Evolutionary conservation across 2,888 invertebrate species (phyloP), one percentile per base, ranked within the genome.

Genomic region (Spatulosminthurus flaviceps): DNA sequence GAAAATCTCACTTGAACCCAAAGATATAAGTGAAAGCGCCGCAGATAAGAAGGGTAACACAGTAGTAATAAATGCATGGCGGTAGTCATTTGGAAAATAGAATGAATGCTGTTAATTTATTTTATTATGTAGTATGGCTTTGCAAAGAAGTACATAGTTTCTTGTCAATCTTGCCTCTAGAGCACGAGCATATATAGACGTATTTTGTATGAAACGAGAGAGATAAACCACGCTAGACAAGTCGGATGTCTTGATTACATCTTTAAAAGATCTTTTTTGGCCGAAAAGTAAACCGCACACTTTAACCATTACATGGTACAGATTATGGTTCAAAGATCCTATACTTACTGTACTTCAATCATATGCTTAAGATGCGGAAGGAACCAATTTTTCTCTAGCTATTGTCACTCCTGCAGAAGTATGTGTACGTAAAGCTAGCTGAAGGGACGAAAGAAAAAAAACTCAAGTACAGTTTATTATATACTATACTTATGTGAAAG

Each of bases 241-340:
- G 5, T 26, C n/a, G 22, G 61, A 29, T 74, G 29, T 61, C 42
- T 76, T 76, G 66, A 66, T 76, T 76, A 61, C 29, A 29, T 61
- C 61, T 74, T 74, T 51, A 61, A 74, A 71, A 72, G 74, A 74
- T 61, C 75, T 42, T 77, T n/a, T n/a, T 22, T 28, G 77, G 70
- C 71, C 78, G 78, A 80, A 81, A 81, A 78, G 80, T 73, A 81
- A 82, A 82, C 82, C 82, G 81, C 83, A 83, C 82, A 81, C 81
- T 82, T 82, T 81, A 81, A 81, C 81, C 80, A 82, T 83, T 82
- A 80, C 79, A 79, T 77, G 69, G 70, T 61, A 67, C 28, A 71
- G 80, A 77, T 76, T 76, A 76, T 64, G 64, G 67, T 66, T 21
- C 41, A 76, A 66, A n/a, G 41, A 76, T 76, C 74, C 34, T 13